A percentile compares a stretch with the other conserved stretches of the same genome.
These are phyloP conservation scores for Protobothrops flavoviridis DNA, from an alignment of 2,113 vertebrate genomes.

Conservation along the genomic window DNA sequence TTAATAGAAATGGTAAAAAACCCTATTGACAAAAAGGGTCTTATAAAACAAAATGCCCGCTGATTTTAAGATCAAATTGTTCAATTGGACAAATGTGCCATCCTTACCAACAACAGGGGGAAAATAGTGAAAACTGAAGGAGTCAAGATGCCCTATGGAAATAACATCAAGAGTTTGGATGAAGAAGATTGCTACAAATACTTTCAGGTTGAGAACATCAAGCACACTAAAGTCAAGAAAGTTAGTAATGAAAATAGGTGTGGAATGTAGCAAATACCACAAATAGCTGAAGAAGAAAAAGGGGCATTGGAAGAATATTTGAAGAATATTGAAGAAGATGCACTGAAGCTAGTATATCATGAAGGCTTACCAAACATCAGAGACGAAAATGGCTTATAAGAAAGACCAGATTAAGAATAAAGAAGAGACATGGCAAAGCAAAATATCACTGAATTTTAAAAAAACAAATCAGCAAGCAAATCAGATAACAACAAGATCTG, in stretches of 20 bases:
- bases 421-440: background rate
- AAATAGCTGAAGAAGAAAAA: background rate
- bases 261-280: background rate
- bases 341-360: background rate
- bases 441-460: background rate
- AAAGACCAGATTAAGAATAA: background rate
- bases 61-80: background rate
- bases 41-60: background rate
- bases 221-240: background rate
- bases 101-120: background rate
- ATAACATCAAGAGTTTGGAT: background rate
- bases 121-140: background rate
- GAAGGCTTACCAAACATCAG: background rate
- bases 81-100: background rate
- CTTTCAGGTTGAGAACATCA: background rate
- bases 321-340: background rate
- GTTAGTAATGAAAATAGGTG: background rate
- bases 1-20: background rate
- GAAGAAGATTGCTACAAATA: background rate
- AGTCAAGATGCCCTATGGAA: background rate
- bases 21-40: background rate
- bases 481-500: background rate
- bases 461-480: background rate
- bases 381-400: background rate
- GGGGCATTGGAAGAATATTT: background rate